phyloP scores from a whole-genome alignment of 2,797 vertebrate genomes.

The Lemur catta region DNA sequence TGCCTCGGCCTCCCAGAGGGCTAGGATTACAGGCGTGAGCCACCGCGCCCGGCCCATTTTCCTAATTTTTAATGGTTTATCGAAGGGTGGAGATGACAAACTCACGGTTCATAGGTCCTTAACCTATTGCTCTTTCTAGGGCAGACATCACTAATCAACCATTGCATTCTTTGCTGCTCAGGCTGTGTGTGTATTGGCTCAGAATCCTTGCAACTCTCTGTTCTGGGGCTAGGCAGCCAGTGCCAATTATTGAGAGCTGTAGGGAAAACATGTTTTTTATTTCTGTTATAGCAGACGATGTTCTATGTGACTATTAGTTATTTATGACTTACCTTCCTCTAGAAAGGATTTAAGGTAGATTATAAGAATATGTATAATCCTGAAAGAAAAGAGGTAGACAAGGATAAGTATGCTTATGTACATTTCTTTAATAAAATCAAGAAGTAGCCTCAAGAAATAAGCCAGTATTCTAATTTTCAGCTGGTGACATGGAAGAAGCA shows the following conservation, averaged over 20 bases:
- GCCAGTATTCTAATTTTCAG: conserved; percentile 28
- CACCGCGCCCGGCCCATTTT: neutral
- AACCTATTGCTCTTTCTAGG: neutral
- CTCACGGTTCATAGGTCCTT: neutral
- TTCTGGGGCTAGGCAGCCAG: neutral
- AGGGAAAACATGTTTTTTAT: neutral
- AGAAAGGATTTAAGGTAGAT: neutral
- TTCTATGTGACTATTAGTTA: neutral
- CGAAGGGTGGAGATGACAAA: neutral
- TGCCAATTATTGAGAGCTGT: neutral
- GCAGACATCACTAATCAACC: neutral
- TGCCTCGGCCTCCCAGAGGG: too few species aligned
- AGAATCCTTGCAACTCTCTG: neutral
- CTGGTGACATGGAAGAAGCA: neutral
- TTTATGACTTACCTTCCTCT: neutral
- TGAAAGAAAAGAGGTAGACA: neutral
- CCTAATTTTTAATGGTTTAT: neutral
- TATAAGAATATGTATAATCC: neutral
- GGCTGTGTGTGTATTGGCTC: neutral
- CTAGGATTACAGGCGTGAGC: too few species aligned
- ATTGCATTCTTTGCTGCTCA: neutral
- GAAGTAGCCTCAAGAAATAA: conserved; percentile 29
- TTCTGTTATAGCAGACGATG: neutral
- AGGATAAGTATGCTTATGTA: neutral
- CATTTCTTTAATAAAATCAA: neutral